phyloP scores from a whole-genome alignment of 2,113 vertebrate species.

The Mustelus asterias region DNA sequence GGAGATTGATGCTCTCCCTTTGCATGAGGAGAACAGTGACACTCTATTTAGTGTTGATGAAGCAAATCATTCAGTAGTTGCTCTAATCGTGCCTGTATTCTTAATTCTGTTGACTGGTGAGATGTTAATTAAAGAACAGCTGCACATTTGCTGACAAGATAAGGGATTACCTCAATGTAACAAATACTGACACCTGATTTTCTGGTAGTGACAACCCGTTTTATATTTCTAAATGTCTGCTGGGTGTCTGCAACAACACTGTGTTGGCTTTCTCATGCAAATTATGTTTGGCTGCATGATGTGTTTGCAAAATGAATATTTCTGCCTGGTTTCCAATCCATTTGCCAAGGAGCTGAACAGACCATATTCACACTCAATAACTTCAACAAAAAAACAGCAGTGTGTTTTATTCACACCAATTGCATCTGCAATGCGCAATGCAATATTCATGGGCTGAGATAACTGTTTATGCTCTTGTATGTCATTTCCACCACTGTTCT shows the following conservation, averaged over 20 bases:
- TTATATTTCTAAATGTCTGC: neutral
- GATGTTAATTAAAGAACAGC: slow-evolving; percentile 15
- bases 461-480: neutral
- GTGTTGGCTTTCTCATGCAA: slow-evolving; percentile 9
- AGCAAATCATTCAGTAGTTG: neutral
- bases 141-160: slow-evolving; percentile 21
- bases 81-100: neutral
- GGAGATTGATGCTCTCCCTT: neutral
- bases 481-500: neutral
- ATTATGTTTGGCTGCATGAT: neutral
- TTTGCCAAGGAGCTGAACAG: neutral
- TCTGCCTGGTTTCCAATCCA: neutral
- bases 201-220: neutral
- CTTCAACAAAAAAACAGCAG: neutral
- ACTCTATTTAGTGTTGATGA: neutral
- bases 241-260: neutral
- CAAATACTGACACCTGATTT: slow-evolving; percentile 16
- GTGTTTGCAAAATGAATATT: neutral
- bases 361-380: neutral
- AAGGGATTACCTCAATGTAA: neutral
- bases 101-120: neutral
- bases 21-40: neutral
- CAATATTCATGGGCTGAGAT: neutral
- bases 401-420: neutral
- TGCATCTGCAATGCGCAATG: neutral